Percentiles rank a stretch among this genome's conserved stretches.
Conservation (phyloP, 1,140 invertebrate genomes). For the Fragariocoptes setiger region DNA sequence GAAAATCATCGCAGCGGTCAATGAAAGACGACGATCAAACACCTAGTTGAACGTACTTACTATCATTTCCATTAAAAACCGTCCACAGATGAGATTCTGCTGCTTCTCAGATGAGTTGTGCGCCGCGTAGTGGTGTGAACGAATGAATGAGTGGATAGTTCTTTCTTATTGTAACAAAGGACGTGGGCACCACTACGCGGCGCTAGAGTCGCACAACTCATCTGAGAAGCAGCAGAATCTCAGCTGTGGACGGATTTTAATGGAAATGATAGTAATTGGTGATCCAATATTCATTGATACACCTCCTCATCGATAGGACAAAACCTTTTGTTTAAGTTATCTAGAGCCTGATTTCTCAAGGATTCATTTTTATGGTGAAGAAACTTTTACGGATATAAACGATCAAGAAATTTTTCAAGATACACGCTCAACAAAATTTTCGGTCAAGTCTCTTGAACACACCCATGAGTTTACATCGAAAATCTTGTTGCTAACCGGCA, state of each 20-base stretch:
- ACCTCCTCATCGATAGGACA: conserved; percentile 87
- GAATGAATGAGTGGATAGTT: too few species aligned
- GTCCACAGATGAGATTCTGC: too few species aligned
- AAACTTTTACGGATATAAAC: conserved; percentile 65
- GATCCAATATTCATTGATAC: conserved; percentile 95
- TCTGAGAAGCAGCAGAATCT: too few species aligned
- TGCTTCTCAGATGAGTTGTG: too few species aligned
- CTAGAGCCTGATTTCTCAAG: conserved; percentile 36
- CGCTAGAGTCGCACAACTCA: too few species aligned
- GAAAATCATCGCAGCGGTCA: conserved; percentile 48
- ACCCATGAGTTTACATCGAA: conserved; percentile 38
- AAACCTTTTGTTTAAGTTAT: conserved; percentile 70
- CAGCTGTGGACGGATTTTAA: too few species aligned
- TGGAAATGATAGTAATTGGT: too few species aligned
- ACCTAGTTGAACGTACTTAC: conserved; percentile 30
- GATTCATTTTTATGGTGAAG: conserved; percentile 96
- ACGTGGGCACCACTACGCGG: too few species aligned
- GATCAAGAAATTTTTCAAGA: conserved; percentile 82
- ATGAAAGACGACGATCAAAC: conserved; percentile 19
- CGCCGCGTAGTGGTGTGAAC: too few species aligned
- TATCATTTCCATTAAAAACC: too few species aligned
- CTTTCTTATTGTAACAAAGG: too few species aligned
- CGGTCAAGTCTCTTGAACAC: conserved; percentile 47
- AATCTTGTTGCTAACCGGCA: too few species aligned
- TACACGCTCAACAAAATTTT: conserved; percentile 48